Evolutionary conservation across 1,140 invertebrate species (phyloP).

Genomic region (Cyrtorhinus lividipennis): DNA sequence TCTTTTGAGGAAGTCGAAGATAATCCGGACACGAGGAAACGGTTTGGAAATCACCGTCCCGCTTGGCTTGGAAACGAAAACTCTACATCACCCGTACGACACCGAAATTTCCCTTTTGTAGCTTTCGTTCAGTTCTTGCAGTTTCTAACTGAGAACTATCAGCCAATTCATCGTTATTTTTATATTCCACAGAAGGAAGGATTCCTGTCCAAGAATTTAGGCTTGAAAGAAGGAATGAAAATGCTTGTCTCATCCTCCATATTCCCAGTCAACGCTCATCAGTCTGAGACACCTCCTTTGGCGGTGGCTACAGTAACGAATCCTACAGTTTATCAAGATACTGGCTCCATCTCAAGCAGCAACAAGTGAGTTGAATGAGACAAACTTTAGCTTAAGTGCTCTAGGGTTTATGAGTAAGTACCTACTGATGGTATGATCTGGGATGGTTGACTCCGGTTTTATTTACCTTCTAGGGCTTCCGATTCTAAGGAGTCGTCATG

Average conservation of each 20-base stretch:
- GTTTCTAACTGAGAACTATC: too few relatives aligned
- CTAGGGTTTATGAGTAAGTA: too few relatives aligned
- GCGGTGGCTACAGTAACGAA: constrained; percentile 17
- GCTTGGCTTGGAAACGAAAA: constrained; percentile 44
- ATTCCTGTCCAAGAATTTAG: constrained; percentile 26
- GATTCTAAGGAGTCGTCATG: constrained; percentile 12
- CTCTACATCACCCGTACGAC: constrained; percentile 27
- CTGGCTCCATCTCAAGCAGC: constrained; percentile 3
- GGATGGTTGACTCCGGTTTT: not conserved
- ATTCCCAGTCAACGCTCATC: constrained; percentile 24
- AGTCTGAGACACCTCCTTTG: constrained; percentile 9
- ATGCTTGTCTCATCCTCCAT: constrained; percentile 44
- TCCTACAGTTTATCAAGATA: constrained; percentile 14
- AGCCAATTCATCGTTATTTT: too few relatives aligned
- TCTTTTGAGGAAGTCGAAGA: constrained; percentile 41
- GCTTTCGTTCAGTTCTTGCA: too few relatives aligned
- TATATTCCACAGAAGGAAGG: constrained; percentile 8
- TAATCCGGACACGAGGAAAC: constrained; percentile 18
- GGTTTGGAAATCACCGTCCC: constrained; percentile 28
- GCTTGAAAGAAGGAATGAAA: constrained; percentile 45
- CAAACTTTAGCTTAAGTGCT: not conserved
- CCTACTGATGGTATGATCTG: too few relatives aligned
- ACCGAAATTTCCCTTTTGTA: too few relatives aligned
- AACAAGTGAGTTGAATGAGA: constrained; percentile 10
- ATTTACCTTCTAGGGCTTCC: not conserved